Evolutionary conservation across 2,113 vertebrate species (phyloP).

Genomic region (Spermophilus dauricus): DNA sequence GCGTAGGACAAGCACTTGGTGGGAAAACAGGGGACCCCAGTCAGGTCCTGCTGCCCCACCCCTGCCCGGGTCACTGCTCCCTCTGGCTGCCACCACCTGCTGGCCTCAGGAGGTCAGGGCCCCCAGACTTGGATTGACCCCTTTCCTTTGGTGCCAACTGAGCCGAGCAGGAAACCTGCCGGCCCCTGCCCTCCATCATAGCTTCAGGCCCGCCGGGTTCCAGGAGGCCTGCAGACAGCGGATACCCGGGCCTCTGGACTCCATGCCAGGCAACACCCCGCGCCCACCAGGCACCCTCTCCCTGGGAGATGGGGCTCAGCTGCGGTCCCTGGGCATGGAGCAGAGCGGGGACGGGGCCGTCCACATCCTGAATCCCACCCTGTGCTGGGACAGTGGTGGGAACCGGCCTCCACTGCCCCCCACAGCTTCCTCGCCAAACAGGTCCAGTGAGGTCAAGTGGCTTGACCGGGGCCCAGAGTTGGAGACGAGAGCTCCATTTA

Average conservation of each 20-base stretch:
- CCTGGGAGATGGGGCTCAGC: background rate
- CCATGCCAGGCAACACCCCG: no score
- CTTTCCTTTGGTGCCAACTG: background rate
- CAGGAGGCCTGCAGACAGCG: background rate
- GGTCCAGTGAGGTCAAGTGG: background rate
- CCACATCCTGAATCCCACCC: fast-evolving
- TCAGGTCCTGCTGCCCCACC: fast-evolving
- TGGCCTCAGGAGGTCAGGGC: background rate
- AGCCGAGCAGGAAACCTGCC: background rate
- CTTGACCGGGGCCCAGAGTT: background rate
- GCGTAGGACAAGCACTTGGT: no score
- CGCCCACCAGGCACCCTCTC: no score
- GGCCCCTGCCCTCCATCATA: fast-evolving
- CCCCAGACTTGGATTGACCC: background rate
- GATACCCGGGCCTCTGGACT: no score
- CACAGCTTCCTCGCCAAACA: fast-evolving
- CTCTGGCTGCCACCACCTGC: background rate
- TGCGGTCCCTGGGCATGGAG: fast-evolving
- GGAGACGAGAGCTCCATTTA: background rate
- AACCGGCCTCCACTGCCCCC: fast-evolving
- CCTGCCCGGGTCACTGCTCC: background rate
- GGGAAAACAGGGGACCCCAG: background rate
- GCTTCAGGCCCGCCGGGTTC: background rate
- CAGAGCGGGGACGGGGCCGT: fast-evolving
- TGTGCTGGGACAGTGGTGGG: background rate